Evolutionary conservation across 2,888 invertebrate genomes (phyloP).

Genomic region (Plusia festucae): DNA sequence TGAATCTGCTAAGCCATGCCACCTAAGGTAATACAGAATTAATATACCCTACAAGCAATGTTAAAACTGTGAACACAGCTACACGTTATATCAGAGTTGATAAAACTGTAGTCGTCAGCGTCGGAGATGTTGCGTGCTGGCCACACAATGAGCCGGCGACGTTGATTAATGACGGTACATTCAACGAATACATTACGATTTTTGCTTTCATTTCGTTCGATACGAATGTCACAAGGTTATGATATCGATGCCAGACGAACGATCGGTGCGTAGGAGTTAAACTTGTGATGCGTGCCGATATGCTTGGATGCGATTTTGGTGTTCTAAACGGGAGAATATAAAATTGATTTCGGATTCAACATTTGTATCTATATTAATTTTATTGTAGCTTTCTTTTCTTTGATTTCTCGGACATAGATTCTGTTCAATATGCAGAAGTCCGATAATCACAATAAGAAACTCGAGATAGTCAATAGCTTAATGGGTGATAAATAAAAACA

Average conservation of each 20-base stretch:
- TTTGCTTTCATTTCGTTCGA: slow-evolving; percentile 88
- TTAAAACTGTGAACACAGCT: slow-evolving; percentile 61
- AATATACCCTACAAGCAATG: slow-evolving; percentile 29
- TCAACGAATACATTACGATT: slow-evolving; percentile 89
- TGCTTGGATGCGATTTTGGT: slow-evolving; percentile 52
- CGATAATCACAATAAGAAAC: too few relatives aligned
- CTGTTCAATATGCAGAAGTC: neutral
- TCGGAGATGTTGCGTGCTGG: slow-evolving; percentile 83
- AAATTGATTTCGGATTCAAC: slow-evolving; percentile 19
- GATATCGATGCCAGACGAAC: slow-evolving; percentile 81
- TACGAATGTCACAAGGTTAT: slow-evolving; percentile 88
- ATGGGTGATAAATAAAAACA: slow-evolving; percentile 28
- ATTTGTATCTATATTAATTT: neutral
- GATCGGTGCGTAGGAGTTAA: slow-evolving; percentile 64
- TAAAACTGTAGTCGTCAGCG: slow-evolving; percentile 77
- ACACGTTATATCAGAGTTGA: slow-evolving; percentile 74
- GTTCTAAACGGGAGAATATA: slow-evolving; percentile 27
- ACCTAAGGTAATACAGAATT: slow-evolving; percentile 24
- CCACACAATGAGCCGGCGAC: slow-evolving; percentile 88
- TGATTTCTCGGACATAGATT: neutral
- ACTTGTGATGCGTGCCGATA: slow-evolving; percentile 46
- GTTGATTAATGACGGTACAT: slow-evolving; percentile 87
- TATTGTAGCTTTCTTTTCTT: neutral
- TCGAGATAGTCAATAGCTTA: neutral
- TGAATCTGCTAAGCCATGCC: neutral